Base-by-base conservation (phyloP, 1,140 invertebrate genomes). In the Lordiphosa collinella region DNA sequence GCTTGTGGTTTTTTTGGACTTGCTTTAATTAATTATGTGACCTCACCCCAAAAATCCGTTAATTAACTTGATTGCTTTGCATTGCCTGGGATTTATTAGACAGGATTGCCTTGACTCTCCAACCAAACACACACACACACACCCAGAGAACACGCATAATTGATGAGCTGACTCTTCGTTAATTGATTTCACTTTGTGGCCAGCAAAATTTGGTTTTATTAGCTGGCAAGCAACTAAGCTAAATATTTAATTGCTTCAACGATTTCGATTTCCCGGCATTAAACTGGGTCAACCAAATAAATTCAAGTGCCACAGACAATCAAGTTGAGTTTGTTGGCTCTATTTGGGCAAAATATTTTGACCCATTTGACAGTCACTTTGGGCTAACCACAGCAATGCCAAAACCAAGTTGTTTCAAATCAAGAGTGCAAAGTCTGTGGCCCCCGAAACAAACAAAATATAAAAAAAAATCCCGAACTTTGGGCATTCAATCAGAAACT, bases 31-130 rank as follows among this genome's bases (percentile, higher is more conserved):
- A 80, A 82, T 82, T 82, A 80, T 80, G 71, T 82, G 22, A 7
- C 22, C 52, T 36, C 65, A 41, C 56, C 41, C 58, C 58, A 78
- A 82, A 82, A 84, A 78, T 69, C 11, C 68, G 72, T 82, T 82
- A 84, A 82, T 84, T 82, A 82, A 78, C 53, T 84, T 84, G 76
- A 82, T 82, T 82, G 76, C 78, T 72, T 82, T 64, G 67, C 72
- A 84, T 84, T 67, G 78, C 59, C 63, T 78, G 71, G 63, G 63
- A 82, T 82, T 84, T 84, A 70, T 75, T 80, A 75, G 76, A 66
- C 71, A 52, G 71, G 49, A 80, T 71, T 75, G 71, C 49, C 58
- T 66, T 74, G 60, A 62, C 54, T 62, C 65, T 62, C 56, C 46
- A 12, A 37, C 46, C 22, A 47, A 22, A 41, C 50, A 37, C 41